Percentiles rank a stretch among this genome's conserved stretches.
These are phyloP conservation scores for Proales similis DNA, from an alignment of 1,140 invertebrate species.

Conservation along the genomic window DNA sequence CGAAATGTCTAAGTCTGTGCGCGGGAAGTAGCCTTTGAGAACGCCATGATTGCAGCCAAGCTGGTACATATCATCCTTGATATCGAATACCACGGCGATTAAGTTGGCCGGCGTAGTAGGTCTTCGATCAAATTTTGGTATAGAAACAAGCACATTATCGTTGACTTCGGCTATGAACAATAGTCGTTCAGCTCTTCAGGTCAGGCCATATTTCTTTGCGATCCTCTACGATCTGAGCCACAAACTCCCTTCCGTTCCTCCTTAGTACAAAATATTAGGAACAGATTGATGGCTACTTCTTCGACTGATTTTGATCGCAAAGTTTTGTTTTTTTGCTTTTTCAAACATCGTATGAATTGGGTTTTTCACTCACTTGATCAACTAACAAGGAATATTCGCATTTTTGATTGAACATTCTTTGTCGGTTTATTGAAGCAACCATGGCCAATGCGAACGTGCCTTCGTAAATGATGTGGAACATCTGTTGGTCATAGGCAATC, in stretches of 20 bases:
- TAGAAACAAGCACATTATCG: neutral
- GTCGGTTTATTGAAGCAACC: neutral
- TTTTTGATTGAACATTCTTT: neutral
- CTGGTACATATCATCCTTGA: neutral
- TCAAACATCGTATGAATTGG: neutral
- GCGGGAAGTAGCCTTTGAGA: neutral
- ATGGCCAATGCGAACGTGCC: neutral
- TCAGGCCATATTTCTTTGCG: conserved; percentile 40
- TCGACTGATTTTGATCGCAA: conserved; percentile 18
- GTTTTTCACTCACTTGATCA: neutral
- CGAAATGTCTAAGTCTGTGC: neutral
- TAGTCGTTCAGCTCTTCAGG: too few species aligned
- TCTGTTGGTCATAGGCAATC: neutral
- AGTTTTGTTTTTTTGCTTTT: neutral
- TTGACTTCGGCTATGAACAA: too few species aligned
- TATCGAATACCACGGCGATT: neutral
- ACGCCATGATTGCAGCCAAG: neutral
- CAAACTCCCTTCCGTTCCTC: conserved; percentile 41
- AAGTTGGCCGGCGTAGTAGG: neutral
- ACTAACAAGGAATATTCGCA: neutral
- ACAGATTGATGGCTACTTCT: conserved; percentile 3
- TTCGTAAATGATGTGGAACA: neutral
- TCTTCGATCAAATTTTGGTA: neutral
- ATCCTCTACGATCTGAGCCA: conserved; percentile 38
- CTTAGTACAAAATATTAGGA: conserved; percentile 40